Conservation (phyloP, 64 coral and sea anemone genomes). For the Dendronephthya gigantea region DNA sequence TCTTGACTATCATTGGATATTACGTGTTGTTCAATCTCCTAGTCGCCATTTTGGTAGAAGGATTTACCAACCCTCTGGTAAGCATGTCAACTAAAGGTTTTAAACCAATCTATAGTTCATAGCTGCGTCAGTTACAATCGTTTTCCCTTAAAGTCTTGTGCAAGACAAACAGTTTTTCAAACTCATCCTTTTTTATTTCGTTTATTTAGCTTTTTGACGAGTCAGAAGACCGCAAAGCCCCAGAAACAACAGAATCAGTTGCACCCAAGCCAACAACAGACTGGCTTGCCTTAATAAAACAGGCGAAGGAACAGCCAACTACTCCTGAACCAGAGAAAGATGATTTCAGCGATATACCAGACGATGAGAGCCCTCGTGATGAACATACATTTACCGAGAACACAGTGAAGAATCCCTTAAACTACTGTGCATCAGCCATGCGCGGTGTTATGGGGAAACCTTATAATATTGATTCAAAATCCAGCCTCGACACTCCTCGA, state of each 20-base stretch:
- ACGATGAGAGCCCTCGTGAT: neutral
- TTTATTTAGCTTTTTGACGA: neutral
- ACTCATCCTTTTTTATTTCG: neutral
- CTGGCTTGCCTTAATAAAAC: neutral
- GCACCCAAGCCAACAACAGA: neutral
- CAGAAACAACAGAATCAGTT: neutral
- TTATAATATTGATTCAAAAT: neutral
- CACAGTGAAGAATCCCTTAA: neutral
- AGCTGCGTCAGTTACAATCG: neutral
- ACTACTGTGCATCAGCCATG: neutral
- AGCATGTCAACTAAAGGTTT: neutral
- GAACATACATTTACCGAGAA: neutral
- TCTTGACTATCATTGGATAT: slow-evolving; percentile 78
- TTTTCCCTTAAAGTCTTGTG: neutral
- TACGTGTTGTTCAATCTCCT: slow-evolving; percentile 90
- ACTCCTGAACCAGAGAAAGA: neutral
- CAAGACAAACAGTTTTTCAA: neutral
- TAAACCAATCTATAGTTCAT: neutral
- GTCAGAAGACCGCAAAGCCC: neutral
- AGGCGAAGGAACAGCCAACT: neutral
- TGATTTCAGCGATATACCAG: neutral
- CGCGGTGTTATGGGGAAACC: neutral
- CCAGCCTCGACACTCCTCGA: neutral
- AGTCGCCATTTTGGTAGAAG: slow-evolving; percentile 85
- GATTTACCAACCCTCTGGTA: slow-evolving; percentile 78